phyloP scores from a whole-genome alignment of 2,888 invertebrate genomes.

The Elmis aenea region DNA sequence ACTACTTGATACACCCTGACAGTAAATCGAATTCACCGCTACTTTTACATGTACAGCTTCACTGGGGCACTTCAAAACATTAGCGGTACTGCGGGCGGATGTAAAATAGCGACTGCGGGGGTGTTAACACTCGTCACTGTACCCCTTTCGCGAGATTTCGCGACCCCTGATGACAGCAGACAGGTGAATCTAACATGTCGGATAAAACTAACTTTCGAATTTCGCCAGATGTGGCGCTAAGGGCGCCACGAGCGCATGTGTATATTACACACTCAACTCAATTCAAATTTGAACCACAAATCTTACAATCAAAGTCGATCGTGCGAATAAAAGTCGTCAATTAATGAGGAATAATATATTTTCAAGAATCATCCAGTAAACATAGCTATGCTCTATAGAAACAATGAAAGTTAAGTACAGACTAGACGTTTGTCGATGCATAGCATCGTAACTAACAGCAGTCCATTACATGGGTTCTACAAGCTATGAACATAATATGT shows the following conservation, averaged over 20 bases:
- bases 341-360: slow-evolving; percentile 30
- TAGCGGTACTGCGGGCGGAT: slow-evolving; percentile 14
- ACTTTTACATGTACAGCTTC: slow-evolving; percentile 9
- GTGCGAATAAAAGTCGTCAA: no score
- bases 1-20: slow-evolving; percentile 47
- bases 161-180: slow-evolving; percentile 36
- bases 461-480: slow-evolving; percentile 38
- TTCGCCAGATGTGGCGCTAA: slow-evolving; percentile 28
- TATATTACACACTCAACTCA: background rate
- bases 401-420: slow-evolving; percentile 43
- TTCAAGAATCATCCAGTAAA: slow-evolving; percentile 31
- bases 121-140: slow-evolving; percentile 31
- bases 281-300: background rate
- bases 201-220: slow-evolving; percentile 30
- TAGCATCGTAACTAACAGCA: slow-evolving; percentile 40
- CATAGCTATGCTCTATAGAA: slow-evolving; percentile 33
- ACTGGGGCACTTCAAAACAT: slow-evolving; percentile 17
- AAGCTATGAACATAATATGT: slow-evolving; percentile 29
- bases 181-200: slow-evolving; percentile 45
- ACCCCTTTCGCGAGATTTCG: slow-evolving; percentile 25
- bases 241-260: slow-evolving; percentile 14
- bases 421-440: slow-evolving; percentile 43
- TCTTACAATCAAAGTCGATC: background rate
- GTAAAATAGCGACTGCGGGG: slow-evolving; percentile 20
- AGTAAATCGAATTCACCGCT: slow-evolving; percentile 34